Conservation (phyloP, 2,113 vertebrate species). For the Urocynchramus pylzowi region DNA sequence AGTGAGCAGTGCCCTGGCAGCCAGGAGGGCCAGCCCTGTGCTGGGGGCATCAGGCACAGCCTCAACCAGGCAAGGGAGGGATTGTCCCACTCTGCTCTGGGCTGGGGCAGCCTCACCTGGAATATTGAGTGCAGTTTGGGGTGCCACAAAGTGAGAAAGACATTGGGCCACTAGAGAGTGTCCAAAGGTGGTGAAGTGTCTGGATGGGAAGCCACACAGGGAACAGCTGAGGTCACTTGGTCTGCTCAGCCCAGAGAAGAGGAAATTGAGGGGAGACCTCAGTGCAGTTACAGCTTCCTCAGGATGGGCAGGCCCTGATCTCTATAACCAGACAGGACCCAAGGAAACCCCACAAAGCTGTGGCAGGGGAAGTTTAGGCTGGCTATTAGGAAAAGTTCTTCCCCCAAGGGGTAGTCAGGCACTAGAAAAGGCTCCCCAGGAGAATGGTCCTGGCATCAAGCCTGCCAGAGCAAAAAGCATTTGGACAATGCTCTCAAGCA, state of each 20-base stretch:
- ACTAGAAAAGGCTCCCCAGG: neutral
- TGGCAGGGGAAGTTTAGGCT: neutral
- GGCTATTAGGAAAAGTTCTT: too few relatives aligned
- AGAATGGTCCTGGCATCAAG: neutral
- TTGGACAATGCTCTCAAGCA: neutral
- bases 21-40: neutral
- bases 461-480: neutral
- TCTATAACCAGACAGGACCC: accelerated
- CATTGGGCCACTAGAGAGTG: too few relatives aligned
- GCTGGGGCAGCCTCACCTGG: too few relatives aligned
- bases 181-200: neutral
- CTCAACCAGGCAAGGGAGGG: neutral
- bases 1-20: neutral
- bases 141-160: neutral
- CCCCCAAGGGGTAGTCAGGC: too few relatives aligned
- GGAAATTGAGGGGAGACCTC: neutral
- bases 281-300: neutral
- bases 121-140: neutral
- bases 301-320: neutral
- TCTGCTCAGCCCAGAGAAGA: neutral
- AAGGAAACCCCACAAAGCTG: accelerated
- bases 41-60: too few relatives aligned
- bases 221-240: neutral
- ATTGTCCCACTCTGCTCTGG: neutral
- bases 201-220: too few relatives aligned